Evolutionary conservation across 2,113 vertebrate species (phyloP).

Genomic region (Microtus ochrogaster): DNA sequence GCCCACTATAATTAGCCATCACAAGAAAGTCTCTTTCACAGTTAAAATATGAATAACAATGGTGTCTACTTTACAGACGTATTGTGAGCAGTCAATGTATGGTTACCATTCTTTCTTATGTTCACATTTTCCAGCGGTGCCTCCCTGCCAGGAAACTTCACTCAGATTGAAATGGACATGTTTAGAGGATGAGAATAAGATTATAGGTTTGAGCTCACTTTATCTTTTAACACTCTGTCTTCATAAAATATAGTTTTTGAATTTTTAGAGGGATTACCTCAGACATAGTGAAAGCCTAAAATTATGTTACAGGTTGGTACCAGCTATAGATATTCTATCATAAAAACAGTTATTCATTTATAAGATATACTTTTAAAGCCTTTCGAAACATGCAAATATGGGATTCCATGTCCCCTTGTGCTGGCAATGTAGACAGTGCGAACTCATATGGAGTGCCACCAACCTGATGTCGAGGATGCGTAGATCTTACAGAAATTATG

Average conservation of each 20-base stretch:
- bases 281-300: conserved; percentile 43
- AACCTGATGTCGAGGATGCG: not conserved
- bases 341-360: not conserved
- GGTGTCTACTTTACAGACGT: not conserved
- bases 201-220: not conserved
- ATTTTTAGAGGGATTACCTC: not conserved
- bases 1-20: not conserved
- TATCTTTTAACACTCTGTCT: conserved; percentile 26
- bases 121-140: conserved; percentile 77
- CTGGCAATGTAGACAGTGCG: not conserved
- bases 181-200: not conserved
- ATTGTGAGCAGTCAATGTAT: not conserved
- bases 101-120: conserved; percentile 55
- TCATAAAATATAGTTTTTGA: not conserved
- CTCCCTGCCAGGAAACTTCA: conserved; percentile 6
- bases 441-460: not conserved
- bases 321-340: not conserved
- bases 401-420: not conserved
- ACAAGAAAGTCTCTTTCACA: conserved; percentile 30
- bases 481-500: not conserved
- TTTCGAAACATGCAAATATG: not conserved
- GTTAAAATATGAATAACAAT: not conserved
- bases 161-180: not conserved
- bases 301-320: not conserved
- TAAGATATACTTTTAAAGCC: conserved; percentile 1